Evolutionary conservation across 2,888 invertebrate species (phyloP), one percentile per base, ranked within the genome.

Genomic region (Buathra laborator): DNA sequence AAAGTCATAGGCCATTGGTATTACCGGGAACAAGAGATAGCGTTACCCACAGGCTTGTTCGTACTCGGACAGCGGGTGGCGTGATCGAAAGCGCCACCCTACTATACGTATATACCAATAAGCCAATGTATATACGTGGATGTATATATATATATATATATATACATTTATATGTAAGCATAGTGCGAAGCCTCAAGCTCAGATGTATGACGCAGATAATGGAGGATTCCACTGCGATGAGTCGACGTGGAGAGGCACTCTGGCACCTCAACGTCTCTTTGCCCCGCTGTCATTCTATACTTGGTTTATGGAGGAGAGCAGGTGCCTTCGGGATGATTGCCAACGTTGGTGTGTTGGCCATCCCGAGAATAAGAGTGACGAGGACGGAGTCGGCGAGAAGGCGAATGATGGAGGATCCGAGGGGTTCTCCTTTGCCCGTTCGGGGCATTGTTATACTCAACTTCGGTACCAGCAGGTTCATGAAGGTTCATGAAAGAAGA

Each of bases 21-120:
- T 82, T 72, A 71, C 83, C 81, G 64, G 77, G 85, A 85, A 81
- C 32, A 62, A 70, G 64, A 75, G 71, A 84, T 83, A 71, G 68
- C 78, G 74, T 68, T 81, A 79, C 77, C 19, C 16, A 72, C 75
- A 53, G 75, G 71, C 81, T 78, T 44, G 71, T 48, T 74, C 43
- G 51, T 19, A 70, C 37, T 77, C 76, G 83, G 75, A 70, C 74
- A 68, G 72, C 77, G 74, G 70, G 74, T 83, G 85, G 81, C 71
- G 75, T 84, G 86, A 86, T 87, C 83, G 86, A 87, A 86, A 86
- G 87, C 86, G 87, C 86, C 87, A 87, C 86, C 81, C 74, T 66
- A 19, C 74, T 48, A 19, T 43, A 82, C 48, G 68, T 80, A n/a
- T 48, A 67, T 48, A 56, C 59, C 12, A 32, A 77, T 59, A 37